These are phyloP conservation scores for Dione juno DNA, from an alignment of 2,888 invertebrate genomes.

Conservation along the genomic window DNA sequence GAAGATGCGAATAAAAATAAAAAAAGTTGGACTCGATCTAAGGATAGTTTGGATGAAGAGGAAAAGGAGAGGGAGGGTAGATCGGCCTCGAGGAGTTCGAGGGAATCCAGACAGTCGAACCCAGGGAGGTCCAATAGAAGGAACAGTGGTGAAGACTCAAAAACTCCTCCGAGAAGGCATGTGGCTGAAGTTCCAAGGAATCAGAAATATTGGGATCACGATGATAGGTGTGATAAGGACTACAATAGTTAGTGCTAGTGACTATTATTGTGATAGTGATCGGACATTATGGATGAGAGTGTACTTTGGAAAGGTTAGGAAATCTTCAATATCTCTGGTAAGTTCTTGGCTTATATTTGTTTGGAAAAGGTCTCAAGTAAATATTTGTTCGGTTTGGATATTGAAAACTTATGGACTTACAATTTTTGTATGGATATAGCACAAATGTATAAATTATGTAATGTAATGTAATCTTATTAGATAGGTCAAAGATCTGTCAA, in stretches of 20 bases:
- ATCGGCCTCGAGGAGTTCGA: constrained; percentile 49
- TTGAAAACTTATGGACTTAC: constrained; percentile 5
- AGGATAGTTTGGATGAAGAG: constrained; percentile 64
- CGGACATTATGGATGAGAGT: constrained; percentile 4
- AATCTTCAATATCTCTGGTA: constrained; percentile 1
- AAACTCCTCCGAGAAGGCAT: constrained; percentile 62
- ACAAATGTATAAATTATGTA: constrained; percentile 25
- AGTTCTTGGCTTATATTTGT: not conserved
- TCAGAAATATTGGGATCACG: constrained; percentile 79
- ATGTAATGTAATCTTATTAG: not conserved
- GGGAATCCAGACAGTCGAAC: constrained; percentile 56
- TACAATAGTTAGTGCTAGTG: constrained; percentile 72
- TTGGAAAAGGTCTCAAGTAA: constrained; percentile 15
- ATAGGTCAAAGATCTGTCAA: constrained; percentile 5
- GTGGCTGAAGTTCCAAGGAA: constrained; percentile 73
- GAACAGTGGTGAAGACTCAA: constrained; percentile 61
- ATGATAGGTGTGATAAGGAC: constrained; percentile 76
- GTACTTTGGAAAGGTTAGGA: not conserved
- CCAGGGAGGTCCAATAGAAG: constrained; percentile 55
- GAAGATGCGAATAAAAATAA: constrained; percentile 65
- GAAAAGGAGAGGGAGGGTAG: constrained; percentile 52
- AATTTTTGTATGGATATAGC: constrained; percentile 2
- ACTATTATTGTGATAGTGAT: not conserved
- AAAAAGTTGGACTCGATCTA: constrained; percentile 68
- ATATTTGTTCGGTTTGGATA: not conserved